Evolutionary conservation across 2,888 invertebrate species (phyloP).

Genomic region (Cactoblastis cactorum): DNA sequence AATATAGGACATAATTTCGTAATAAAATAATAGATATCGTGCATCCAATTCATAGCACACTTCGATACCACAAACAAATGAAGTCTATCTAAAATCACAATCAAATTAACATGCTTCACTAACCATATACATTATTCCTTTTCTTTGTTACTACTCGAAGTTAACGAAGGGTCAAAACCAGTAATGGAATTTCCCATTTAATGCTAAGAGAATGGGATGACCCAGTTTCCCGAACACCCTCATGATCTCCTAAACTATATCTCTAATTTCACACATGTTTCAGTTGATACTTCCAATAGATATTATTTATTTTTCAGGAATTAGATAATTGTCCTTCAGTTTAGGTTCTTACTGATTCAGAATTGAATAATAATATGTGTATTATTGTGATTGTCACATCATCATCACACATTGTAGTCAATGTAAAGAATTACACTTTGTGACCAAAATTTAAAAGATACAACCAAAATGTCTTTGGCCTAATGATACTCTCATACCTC

Average conservation of each 20-base stretch:
- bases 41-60: too few species aligned
- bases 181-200: not conserved
- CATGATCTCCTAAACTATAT: not conserved
- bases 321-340: not conserved
- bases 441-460: too few species aligned
- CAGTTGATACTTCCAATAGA: not conserved
- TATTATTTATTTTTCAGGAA: not conserved
- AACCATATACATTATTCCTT: not conserved
- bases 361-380: too few species aligned
- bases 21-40: too few species aligned
- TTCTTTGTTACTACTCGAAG: not conserved
- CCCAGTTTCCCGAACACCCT: not conserved
- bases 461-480: not conserved
- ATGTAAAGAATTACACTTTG: too few species aligned
- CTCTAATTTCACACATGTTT: not conserved
- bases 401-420: too few species aligned
- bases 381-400: too few species aligned
- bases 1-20: too few species aligned
- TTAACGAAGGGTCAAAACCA: constrained; percentile 4
- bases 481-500: not conserved
- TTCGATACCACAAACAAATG: not conserved
- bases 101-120: not conserved
- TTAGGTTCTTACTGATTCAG: too few species aligned
- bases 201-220: not conserved
- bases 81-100: not conserved